Conservation (phyloP, 35 echinoderm and acorn worm species). For the Lytechinus pictus region DNA sequence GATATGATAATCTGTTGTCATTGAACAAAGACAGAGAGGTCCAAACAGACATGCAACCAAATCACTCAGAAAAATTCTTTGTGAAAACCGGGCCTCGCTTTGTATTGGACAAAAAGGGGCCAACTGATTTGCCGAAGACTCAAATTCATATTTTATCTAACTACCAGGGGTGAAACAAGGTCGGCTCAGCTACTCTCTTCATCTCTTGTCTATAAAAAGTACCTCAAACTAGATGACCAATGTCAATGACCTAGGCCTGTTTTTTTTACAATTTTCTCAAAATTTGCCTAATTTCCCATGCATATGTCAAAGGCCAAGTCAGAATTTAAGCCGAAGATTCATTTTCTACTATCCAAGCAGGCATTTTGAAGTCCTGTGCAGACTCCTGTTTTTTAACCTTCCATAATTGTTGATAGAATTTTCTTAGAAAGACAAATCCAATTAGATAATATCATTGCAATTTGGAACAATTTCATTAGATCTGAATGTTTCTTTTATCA, state of each 20-base stretch:
- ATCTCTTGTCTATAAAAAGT: background rate
- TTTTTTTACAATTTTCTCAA: background rate
- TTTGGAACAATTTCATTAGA: too few relatives aligned
- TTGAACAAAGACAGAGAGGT: background rate
- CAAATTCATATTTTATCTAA: conserved; percentile 4
- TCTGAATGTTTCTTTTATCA: too few relatives aligned
- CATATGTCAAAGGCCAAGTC: background rate
- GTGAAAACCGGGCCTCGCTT: background rate
- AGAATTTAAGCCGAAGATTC: too few relatives aligned
- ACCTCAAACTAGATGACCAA: background rate
- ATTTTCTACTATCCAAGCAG: too few relatives aligned
- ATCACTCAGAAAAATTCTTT: background rate
- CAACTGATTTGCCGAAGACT: background rate
- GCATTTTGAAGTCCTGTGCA: too few relatives aligned
- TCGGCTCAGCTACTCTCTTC: background rate
- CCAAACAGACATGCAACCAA: too few relatives aligned
- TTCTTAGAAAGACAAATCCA: too few relatives aligned
- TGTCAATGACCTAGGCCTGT: background rate
- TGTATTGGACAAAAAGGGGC: background rate
- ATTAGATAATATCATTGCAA: too few relatives aligned
- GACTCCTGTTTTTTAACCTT: too few relatives aligned
- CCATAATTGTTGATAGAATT: too few relatives aligned
- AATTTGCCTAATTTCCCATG: background rate
- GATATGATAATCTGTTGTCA: too few relatives aligned
- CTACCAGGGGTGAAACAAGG: background rate